A percentile compares a stretch with the other conserved stretches of the same genome.
Evolutionary conservation across 53 echinoderm and acorn worm species (phyloP).

Genomic region (Paelopatides confundens): DNA sequence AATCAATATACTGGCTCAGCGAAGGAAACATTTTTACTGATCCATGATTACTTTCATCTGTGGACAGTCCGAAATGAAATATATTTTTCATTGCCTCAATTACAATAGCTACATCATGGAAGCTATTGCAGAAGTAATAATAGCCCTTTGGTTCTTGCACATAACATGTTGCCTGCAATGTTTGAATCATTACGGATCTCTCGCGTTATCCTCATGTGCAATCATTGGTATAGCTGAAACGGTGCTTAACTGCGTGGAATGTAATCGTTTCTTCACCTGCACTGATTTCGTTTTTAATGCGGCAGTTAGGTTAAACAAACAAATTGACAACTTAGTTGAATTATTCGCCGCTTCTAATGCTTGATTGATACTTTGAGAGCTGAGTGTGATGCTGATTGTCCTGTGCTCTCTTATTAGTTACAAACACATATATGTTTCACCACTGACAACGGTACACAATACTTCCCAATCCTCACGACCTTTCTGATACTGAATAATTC

Average conservation of each 20-base stretch:
- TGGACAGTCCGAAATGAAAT: background rate
- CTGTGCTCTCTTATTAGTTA: background rate
- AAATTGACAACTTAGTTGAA: background rate
- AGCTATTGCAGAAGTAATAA: background rate
- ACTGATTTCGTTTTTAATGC: background rate
- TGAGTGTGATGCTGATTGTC: background rate
- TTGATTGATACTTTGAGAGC: background rate
- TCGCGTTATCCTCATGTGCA: constrained; percentile 1
- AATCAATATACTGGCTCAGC: background rate
- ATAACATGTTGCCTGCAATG: background rate
- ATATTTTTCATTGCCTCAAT: constrained; percentile 6
- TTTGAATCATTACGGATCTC: constrained; percentile 7
- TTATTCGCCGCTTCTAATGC: background rate
- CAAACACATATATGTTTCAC: background rate
- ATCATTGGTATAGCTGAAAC: background rate
- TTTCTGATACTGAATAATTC: background rate
- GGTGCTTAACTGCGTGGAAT: background rate
- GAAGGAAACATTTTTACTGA: constrained; percentile 11
- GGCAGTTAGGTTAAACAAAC: background rate
- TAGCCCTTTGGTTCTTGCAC: constrained; percentile 10
- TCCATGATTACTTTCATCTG: constrained; percentile 16
- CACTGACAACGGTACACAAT: background rate
- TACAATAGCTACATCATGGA: constrained; percentile 10
- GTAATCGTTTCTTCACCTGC: constrained; percentile 17
- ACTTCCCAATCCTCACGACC: background rate